Conservation (phyloP, 2,797 vertebrate genomes). For the Coccyzus lansbergi region DNA sequence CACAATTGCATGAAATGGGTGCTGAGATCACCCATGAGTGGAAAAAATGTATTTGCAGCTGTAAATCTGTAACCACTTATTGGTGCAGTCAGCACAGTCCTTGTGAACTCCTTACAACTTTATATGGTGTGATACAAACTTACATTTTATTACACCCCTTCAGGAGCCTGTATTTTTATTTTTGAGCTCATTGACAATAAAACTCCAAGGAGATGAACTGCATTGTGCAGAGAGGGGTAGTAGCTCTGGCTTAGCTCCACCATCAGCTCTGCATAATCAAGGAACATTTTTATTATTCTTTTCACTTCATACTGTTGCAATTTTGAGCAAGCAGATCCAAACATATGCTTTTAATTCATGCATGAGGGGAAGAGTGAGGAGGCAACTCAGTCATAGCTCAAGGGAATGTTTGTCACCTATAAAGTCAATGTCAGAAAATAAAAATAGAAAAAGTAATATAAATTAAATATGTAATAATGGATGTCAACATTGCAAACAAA, state of each 20-base stretch:
- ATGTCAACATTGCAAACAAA: not conserved
- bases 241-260: not conserved
- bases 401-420: not conserved
- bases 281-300: conserved; percentile 1
- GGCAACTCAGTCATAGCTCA: not conserved
- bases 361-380: not conserved
- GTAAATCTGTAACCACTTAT: not conserved
- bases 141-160: not conserved
- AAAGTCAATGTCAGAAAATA: not conserved
- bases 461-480: not conserved
- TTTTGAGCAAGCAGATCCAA: not conserved
- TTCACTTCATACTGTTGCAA: not conserved
- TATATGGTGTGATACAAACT: not conserved
- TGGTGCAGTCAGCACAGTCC: not conserved
- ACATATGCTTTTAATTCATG: not conserved
- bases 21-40: not conserved
- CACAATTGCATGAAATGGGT: not conserved
- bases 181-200: not conserved
- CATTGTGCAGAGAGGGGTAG: not conserved
- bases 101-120: not conserved
- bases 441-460: conserved; percentile 26
- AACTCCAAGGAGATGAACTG: not conserved
- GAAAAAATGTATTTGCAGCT: not conserved
- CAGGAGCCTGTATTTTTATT: not conserved
- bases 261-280: not conserved